These are phyloP conservation scores for Aspiorhynchus laticeps DNA, from an alignment of 2,113 vertebrate species.

Conservation along the genomic window DNA sequence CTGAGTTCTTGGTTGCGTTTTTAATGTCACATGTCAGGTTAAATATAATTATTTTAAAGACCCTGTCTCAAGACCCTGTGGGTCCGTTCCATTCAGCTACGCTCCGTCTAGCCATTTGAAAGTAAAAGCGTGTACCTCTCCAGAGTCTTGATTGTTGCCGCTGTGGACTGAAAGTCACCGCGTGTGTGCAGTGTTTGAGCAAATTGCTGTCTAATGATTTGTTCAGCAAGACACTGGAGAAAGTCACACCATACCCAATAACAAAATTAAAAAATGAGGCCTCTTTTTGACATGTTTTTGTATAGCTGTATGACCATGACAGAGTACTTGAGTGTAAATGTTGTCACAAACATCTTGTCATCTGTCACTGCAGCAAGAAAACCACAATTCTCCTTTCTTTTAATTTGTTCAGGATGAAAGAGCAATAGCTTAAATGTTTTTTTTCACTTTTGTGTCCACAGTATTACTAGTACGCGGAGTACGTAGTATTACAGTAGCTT, in stretches of 20 bases:
- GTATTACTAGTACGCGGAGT: no score
- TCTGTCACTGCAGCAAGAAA: background rate
- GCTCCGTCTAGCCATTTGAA: background rate
- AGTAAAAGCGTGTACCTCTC: background rate
- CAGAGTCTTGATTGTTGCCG: background rate
- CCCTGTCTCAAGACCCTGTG: background rate
- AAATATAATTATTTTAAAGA: background rate
- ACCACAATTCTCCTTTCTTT: background rate
- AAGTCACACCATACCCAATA: background rate
- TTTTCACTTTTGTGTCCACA: background rate
- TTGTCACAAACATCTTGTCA: conserved; percentile 19
- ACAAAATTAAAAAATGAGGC: conserved; percentile 3
- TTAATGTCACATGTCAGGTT: background rate
- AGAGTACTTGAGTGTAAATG: background rate
- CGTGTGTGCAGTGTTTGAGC: conserved; percentile 5
- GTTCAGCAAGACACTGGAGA: background rate
- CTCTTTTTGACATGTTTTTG: conserved; percentile 10
- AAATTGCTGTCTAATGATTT: conserved; percentile 8
- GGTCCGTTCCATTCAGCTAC: background rate
- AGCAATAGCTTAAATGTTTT: background rate
- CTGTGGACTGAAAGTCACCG: background rate
- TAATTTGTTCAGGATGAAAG: conserved; percentile 1
- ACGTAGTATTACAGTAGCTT: background rate
- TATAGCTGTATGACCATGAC: background rate
- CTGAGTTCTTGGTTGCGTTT: background rate